These are phyloP conservation scores for Amphipyra berbera DNA, from an alignment of 2,888 invertebrate genomes.

Conservation along the genomic window DNA sequence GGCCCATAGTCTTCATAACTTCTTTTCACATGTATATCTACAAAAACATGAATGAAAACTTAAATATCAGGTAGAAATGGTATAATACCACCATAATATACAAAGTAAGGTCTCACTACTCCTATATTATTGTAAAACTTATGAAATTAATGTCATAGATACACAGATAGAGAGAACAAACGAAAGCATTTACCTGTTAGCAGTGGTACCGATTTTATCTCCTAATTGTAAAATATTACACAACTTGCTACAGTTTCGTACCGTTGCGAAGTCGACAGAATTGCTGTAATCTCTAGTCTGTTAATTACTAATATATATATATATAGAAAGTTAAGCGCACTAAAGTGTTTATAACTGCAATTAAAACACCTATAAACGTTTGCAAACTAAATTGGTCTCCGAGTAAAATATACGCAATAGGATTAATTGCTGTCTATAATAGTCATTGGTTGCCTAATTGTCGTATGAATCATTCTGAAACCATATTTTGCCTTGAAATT, in stretches of 20 bases:
- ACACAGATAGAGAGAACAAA: conserved; percentile 25
- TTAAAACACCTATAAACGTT: conserved; percentile 17
- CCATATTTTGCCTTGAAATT: not conserved
- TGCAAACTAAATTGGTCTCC: conserved; percentile 22
- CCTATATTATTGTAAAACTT: too few species aligned
- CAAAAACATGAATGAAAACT: too few species aligned
- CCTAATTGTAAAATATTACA: conserved; percentile 35
- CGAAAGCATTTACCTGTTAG: conserved; percentile 10
- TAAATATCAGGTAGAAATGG: too few species aligned
- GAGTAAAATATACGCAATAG: conserved; percentile 15
- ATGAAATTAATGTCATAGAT: conserved; percentile 22
- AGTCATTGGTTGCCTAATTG: conserved; percentile 11
- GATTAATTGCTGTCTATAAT: conserved; percentile 18
- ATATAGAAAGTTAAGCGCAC: conserved; percentile 29
- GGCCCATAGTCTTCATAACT: too few species aligned
- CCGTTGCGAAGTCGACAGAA: conserved; percentile 12
- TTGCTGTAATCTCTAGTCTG: conserved; percentile 5
- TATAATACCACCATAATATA: too few species aligned
- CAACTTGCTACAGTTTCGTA: conserved; percentile 20
- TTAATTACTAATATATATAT: conserved; percentile 20
- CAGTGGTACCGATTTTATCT: conserved; percentile 30
- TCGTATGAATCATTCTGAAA: conserved; percentile 13
- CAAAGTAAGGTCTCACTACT: too few species aligned
- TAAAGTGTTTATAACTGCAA: conserved; percentile 14
- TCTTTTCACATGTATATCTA: too few species aligned